Conservation (phyloP, 2,888 invertebrate species). For the Oscheius myriophilus region DNA sequence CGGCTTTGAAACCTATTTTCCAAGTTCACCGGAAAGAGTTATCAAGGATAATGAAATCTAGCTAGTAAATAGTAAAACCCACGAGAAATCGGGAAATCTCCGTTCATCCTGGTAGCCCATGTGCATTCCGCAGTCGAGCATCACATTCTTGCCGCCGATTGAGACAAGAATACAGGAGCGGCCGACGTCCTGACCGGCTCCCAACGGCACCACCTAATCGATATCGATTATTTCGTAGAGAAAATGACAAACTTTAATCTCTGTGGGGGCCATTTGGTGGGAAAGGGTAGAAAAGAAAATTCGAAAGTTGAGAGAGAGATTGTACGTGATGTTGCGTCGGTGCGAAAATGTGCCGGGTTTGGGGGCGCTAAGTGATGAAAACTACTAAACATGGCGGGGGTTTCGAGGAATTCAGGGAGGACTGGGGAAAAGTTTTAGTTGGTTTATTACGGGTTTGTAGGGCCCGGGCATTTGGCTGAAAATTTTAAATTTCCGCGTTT, state of each 20-base stretch:
- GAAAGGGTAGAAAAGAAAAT: background rate
- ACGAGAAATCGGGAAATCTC: constrained; percentile 96
- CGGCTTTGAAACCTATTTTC: too few species aligned
- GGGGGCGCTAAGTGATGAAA: too few species aligned
- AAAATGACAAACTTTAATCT: constrained; percentile 9
- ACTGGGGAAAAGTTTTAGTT: too few species aligned
- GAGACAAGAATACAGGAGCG: constrained; percentile 93
- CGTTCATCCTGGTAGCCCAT: constrained; percentile 98
- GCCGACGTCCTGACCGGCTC: constrained; percentile 83
- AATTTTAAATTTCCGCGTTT: too few species aligned
- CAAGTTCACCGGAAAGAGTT: too few species aligned
- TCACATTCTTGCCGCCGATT: constrained; percentile 90
- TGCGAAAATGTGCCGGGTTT: too few species aligned
- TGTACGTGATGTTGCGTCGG: too few species aligned
- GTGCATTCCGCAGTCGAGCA: constrained; percentile 99
- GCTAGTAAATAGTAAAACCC: constrained; percentile 27
- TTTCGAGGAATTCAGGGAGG: too few species aligned
- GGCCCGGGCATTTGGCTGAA: too few species aligned
- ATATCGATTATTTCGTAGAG: background rate
- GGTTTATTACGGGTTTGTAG: too few species aligned
- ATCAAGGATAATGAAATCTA: background rate
- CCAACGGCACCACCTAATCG: constrained; percentile 60
- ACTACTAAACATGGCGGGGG: too few species aligned
- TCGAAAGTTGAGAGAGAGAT: background rate
- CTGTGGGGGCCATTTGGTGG: constrained; percentile 7